Percentiles rank a stretch among this genome's conserved stretches.
These are phyloP conservation scores for Threskiornis aethiopicus DNA, from an alignment of 2,797 vertebrate genomes.

Conservation along the genomic window DNA sequence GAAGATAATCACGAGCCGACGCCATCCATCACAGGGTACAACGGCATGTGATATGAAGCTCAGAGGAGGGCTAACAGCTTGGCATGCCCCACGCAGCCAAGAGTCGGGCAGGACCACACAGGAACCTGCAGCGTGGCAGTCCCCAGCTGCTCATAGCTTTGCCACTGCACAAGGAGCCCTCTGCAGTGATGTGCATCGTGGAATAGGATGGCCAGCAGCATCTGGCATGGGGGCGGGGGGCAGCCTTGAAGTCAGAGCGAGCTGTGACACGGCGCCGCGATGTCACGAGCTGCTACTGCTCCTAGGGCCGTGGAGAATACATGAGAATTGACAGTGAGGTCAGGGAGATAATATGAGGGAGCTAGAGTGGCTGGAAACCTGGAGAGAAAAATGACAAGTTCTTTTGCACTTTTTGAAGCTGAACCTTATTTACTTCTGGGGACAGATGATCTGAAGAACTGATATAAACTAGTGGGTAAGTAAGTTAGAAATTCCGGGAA, in stretches of 20 bases:
- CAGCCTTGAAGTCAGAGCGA: neutral
- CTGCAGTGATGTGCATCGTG: neutral
- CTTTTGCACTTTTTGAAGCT: conserved; percentile 61
- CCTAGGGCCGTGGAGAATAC: neutral
- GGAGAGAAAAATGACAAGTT: conserved; percentile 62
- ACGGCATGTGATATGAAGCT: fast-evolving
- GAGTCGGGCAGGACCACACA: neutral
- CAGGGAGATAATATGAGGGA: conserved; percentile 57
- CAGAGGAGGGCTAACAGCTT: neutral
- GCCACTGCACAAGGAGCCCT: neutral
- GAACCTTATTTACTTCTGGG: conserved; percentile 40
- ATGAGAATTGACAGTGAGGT: conserved; percentile 64
- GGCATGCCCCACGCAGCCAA: neutral
- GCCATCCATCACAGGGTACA: neutral
- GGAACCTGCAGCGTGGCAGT: neutral
- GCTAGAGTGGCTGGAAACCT: conserved; percentile 43
- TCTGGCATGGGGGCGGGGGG: neutral
- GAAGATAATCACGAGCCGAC: fast-evolving
- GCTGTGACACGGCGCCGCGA: neutral
- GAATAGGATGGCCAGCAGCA: neutral
- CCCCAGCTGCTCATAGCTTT: neutral
- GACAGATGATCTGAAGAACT: conserved; percentile 17
- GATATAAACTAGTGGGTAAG: neutral
- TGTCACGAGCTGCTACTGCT: conserved; percentile 41
- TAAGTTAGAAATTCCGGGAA: neutral